Evolutionary conservation across 2,888 invertebrate species (phyloP), one percentile per base, ranked within the genome.

Genomic region (Drosophila falleni): DNA sequence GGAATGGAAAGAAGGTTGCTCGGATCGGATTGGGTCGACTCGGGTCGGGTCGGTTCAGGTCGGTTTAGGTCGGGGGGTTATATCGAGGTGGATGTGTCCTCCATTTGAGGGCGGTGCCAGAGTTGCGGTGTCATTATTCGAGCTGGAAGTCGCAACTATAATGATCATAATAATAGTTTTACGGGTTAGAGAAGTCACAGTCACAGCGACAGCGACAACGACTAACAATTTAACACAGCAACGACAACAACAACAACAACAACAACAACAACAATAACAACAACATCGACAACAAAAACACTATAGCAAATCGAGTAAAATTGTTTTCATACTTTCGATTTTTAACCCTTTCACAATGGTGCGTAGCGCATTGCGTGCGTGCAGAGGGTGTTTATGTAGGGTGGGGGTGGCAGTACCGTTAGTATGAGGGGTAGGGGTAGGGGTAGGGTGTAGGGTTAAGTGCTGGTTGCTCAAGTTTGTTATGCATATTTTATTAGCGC

Each of bases 101-200:
- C 53, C 19, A 41, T 44, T 47, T 31, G 41, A 26, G 68, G 72
- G 72, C 66, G 65, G 50, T 53, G 55, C 50, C 70, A 53, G 58
- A 54, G 59, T 66, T 54, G 51, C 62, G 65, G 54, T 54, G 73
- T 65, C 61, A 53, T 54, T 54, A 54, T 41, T 64, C 23, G 44
- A 41, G 61, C 46, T 31, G 19, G 11, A 50, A 47, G 53, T 60
- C 37, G 26, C 11, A 50, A 64, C 66, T 56, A 80, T 80, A 87
- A 85, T 87, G 87, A 85, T 87, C 74, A 84, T 80, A 85, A 87
- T 85, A 85, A 84, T 87, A 84, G 81, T 84, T 84, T 74, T 74
- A 87, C 81, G 84, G 84, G 84, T 84, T 84, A 84, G 87, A 84
- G 84, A 84, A 84, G 84, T 84, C 81, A 87, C 86, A 88, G 82